Base-by-base conservation (phyloP, 2,797 vertebrate species). In the Thalassophryne amazonica region DNA sequence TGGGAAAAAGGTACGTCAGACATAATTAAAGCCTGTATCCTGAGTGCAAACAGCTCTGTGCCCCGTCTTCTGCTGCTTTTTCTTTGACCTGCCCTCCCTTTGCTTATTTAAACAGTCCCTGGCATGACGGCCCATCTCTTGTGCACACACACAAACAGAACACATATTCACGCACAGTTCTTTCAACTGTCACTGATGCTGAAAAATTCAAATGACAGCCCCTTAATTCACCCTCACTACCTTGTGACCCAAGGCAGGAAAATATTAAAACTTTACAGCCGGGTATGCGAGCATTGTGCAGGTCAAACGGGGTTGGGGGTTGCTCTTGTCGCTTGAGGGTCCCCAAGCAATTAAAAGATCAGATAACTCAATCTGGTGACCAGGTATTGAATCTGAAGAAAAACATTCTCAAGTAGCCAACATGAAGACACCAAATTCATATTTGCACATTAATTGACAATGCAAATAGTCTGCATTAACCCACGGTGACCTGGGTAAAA, bases 1-100 rank as follows among this genome's bases (percentile, higher is more conserved):
- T 87, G 81, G 86, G 78, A 87, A 88, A 86, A 85, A 61, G 60
- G 60, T 61, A 78, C 76, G 79, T 83, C 78, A 74, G 85, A 83
- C 60, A 80, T 72, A 70, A 85, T 85, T 84, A 87, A 75, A 79
- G 64, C 47, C 66, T 25, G 70, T 47, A 31, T 76, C 64, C 49
- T 62, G 60, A 70, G 58, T 46, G 77, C 76, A 86, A 86, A 84
- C 81, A 50, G 72, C 82, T 80, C 71, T 78, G 80, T 73, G 43
- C 55, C 71, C 46, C 20, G 64, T 60, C 68, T 58, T 63, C 34
- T 27, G 4, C 47, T n/a, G 11, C 34, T 34, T 56, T 49, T 35
- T 16, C 57, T 61, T 35, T 65, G 72, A 76, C 78, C 79, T 73
- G 42, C 14, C 40, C 24, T 48, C 47, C 53, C 62, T 73, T 75